Percentiles rank a stretch among this genome's conserved stretches.
phyloP scores from a whole-genome alignment of 2,888 invertebrate genomes.

The Erynnis tages region DNA sequence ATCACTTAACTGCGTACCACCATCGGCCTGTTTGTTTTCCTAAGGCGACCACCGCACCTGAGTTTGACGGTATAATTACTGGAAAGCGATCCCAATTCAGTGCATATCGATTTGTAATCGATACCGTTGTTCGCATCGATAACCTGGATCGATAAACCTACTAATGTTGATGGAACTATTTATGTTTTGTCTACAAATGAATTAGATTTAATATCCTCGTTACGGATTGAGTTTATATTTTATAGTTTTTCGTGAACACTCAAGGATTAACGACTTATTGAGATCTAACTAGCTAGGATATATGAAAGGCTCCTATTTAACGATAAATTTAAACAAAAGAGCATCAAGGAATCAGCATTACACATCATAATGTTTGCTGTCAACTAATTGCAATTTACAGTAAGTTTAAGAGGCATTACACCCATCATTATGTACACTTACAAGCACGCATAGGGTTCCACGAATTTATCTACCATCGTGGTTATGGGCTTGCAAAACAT shows the following conservation, averaged over 20 bases:
- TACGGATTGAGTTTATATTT: too few species aligned
- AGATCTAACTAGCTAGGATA: too few species aligned
- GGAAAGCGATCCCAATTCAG: slow-evolving; percentile 33
- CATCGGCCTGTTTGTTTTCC: slow-evolving; percentile 36
- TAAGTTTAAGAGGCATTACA: too few species aligned
- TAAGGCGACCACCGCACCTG: slow-evolving; percentile 34
- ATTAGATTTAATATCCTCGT: too few species aligned
- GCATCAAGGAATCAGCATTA: too few species aligned
- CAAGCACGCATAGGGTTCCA: background rate
- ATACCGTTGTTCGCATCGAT: slow-evolving; percentile 36
- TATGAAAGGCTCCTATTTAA: too few species aligned
- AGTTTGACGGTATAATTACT: slow-evolving; percentile 40
- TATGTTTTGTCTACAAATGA: background rate
- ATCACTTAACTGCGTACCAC: slow-evolving; percentile 47
- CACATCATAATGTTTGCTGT: too few species aligned
- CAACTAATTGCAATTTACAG: too few species aligned
- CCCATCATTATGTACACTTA: background rate
- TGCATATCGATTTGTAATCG: slow-evolving; percentile 36
- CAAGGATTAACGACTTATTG: too few species aligned
- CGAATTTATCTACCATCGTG: slow-evolving; percentile 15
- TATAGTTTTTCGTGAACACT: too few species aligned
- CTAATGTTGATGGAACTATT: background rate
- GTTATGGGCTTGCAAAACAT: slow-evolving; percentile 13
- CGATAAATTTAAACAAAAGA: too few species aligned
- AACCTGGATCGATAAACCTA: slow-evolving; percentile 23